Conservation (phyloP, 2,888 invertebrate genomes). For the Drosophila pseudotalamancana region DNA sequence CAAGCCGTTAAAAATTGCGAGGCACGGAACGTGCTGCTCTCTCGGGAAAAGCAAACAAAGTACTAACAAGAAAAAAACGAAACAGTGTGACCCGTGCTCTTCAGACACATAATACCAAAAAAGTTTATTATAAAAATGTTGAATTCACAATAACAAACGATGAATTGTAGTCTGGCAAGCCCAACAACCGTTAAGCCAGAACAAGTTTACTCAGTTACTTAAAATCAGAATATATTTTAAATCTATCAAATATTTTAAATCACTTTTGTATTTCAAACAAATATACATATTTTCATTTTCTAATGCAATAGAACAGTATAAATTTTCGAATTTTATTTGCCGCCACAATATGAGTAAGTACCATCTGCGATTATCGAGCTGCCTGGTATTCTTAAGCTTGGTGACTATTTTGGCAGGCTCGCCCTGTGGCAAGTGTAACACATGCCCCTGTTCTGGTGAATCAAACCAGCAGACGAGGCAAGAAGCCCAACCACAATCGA, state of each 20-base stretch:
- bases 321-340: constrained; percentile 22
- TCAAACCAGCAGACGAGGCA: not conserved
- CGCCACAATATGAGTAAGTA: constrained; percentile 45
- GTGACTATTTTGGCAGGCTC: constrained; percentile 4
- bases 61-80: constrained; percentile 20
- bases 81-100: constrained; percentile 28
- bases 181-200: not conserved
- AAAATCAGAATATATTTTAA: not conserved
- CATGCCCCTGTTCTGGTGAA: constrained; percentile 45
- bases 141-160: not conserved
- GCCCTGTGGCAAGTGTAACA: constrained; percentile 61
- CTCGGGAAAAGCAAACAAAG: constrained; percentile 31
- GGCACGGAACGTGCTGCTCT: not conserved
- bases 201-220: not conserved
- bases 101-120: constrained; percentile 7
- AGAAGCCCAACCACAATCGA: constrained; percentile 3
- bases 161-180: not conserved
- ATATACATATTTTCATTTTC: not conserved
- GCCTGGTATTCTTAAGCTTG: not conserved
- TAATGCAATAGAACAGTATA: not conserved
- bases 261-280: not conserved
- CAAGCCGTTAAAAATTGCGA: constrained; percentile 8
- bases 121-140: not conserved
- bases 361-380: not conserved
- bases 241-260: not conserved